Evolutionary conservation across 2,113 vertebrate species (phyloP), one percentile per base, ranked within the genome.

Genomic region (Pteruthius melanotis): DNA sequence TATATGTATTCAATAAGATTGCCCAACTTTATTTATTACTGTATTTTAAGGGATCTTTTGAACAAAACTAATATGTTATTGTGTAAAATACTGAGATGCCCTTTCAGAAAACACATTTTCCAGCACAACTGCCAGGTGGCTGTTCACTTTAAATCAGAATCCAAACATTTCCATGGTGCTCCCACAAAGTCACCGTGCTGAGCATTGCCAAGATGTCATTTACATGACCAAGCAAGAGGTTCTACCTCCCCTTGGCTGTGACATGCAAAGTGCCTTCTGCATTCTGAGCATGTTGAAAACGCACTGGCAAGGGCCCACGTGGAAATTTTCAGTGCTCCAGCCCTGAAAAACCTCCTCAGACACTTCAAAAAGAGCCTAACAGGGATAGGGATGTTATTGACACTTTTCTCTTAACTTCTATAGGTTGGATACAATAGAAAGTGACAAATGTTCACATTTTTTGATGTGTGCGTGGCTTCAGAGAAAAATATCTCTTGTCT

Each of bases 161-260:
- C 27, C 89, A 94, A 75, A 28, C 74, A 79, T 59, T 80, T 83
- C 13, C 39, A 9, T 3, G 10, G 7, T 4, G 13, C 49, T 87
- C 44, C 45, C 61, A 27, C 27, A 54, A 53, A 90, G 15, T 49
- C 1, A 3, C 14, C 52, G 63, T 0, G 0, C 45, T 40, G 50
- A 89, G 47, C 23, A 9, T 8, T 0, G 2, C 70, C 81, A 82
- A 71, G 16, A 26, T n/a, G 47, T 44, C 30, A 54, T 37, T 82
- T 33, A 6, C 74, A 63, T 23, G 22, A 15, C 17, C 18, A 10
- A 88, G 63, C 16, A 39, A 42, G 53, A 24, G 60, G 71, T 10
- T 65, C 22, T 3, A 1, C 5, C 37, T 83, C 60, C 49, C 63
- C 54, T 63, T 50, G 56, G 9, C 22, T 60, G 22, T 22, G 64